Conservation (phyloP, 35 echinoderm and acorn worm genomes). For the Heliocidaris tuberculata region DNA sequence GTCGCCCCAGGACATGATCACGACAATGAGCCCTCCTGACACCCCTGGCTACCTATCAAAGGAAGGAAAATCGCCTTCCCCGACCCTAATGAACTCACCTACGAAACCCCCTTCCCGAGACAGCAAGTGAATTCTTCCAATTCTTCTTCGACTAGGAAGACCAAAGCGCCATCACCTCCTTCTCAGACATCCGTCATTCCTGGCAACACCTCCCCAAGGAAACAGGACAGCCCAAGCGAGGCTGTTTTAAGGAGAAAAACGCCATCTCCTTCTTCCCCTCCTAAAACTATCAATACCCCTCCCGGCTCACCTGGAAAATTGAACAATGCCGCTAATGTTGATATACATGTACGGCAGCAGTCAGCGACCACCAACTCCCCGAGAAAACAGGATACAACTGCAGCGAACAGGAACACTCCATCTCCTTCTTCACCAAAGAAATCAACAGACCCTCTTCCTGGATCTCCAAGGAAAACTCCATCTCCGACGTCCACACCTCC, state of each 20-base stretch:
- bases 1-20: constrained; percentile 25
- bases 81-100: background rate
- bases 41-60: constrained; percentile 19
- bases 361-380: too few relatives aligned
- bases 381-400: too few relatives aligned
- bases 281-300: background rate
- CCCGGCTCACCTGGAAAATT: too few relatives aligned
- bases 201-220: background rate
- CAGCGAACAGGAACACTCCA: constrained; percentile 16
- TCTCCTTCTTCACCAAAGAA: constrained; percentile 21
- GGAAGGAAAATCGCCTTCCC: background rate
- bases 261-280: background rate
- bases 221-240: background rate
- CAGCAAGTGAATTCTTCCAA: background rate
- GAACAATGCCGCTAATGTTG: too few relatives aligned
- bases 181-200: background rate
- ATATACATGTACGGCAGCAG: too few relatives aligned
- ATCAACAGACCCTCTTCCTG: constrained; percentile 5
- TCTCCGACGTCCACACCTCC: background rate
- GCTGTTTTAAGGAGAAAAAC: background rate
- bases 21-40: constrained; percentile 41
- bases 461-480: background rate
- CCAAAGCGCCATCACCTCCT: background rate
- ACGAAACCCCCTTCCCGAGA: background rate
- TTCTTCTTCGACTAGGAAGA: background rate